phyloP scores from a whole-genome alignment of 2,113 vertebrate genomes.

The Dolichotis patagonum region DNA sequence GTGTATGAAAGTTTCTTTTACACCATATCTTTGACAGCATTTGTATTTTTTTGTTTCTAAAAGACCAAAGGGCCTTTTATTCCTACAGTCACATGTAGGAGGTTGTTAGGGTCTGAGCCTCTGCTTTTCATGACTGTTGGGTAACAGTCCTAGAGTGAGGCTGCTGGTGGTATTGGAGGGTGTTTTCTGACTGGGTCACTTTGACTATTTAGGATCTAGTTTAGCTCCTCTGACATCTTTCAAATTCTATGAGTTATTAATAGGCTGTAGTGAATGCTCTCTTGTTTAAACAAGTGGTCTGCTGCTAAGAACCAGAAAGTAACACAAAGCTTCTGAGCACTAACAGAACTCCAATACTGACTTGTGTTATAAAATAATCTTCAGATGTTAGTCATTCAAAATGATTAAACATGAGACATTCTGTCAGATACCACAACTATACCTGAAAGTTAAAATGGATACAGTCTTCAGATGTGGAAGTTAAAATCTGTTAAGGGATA shows the following conservation, averaged over 20 bases:
- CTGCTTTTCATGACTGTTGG: neutral
- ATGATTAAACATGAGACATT: neutral
- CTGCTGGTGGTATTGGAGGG: neutral
- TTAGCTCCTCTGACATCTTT: neutral
- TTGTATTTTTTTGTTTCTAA: neutral
- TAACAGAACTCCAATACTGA: neutral
- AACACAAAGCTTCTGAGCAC: neutral
- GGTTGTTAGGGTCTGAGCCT: neutral
- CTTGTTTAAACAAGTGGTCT: neutral
- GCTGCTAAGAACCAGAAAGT: neutral
- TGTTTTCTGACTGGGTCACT: neutral
- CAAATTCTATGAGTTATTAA: neutral
- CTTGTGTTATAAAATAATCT: neutral
- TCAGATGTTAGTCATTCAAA: neutral
- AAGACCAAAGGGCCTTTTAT: neutral
- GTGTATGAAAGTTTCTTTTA: neutral
- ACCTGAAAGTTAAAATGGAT: neutral
- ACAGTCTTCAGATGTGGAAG: neutral
- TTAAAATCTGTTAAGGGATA: neutral
- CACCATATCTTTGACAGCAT: neutral
- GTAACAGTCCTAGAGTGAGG: neutral
- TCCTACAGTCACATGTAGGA: neutral
- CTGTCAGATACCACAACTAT: neutral
- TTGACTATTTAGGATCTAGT: neutral
- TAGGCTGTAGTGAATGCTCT: neutral